A percentile compares a stretch with the other conserved stretches of the same genome.
Conservation (phyloP, 2,113 vertebrate genomes). For the Hiodon tergisus region DNA sequence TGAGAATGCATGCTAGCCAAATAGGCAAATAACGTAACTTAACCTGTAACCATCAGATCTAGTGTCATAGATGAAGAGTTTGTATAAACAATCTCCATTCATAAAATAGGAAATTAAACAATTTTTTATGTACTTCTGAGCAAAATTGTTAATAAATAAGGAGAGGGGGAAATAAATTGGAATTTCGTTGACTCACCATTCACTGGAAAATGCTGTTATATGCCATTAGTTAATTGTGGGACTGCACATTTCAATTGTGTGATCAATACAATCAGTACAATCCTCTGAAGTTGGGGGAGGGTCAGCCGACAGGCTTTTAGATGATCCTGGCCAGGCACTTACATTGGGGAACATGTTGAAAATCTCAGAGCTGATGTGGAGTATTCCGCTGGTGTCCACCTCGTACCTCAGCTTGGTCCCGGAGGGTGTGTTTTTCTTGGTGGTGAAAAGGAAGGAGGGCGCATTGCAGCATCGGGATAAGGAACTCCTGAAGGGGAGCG, state of each 20-base stretch:
- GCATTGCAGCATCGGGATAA: conserved; percentile 92
- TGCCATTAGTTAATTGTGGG: not conserved
- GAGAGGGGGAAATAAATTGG: not conserved
- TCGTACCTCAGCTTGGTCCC: conserved; percentile 92
- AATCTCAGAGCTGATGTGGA: conserved; percentile 83
- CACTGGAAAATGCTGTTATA: not conserved
- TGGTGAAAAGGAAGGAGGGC: conserved; percentile 90
- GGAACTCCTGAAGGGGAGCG: conserved; percentile 66
- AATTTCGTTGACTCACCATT: not conserved
- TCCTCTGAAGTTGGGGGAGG: not conserved
- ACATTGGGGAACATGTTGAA: conserved; percentile 97
- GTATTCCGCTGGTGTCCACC: conserved; percentile 87
- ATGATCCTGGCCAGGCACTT: conserved; percentile 27
- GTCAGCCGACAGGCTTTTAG: not conserved
- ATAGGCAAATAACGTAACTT: no score
- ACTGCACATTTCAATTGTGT: not conserved
- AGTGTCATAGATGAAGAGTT: no score
- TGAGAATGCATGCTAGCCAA: no score
- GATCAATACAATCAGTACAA: not conserved
- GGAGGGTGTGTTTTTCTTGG: conserved; percentile 90
- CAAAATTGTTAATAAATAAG: no score
- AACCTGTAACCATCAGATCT: no score
- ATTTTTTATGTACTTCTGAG: no score
- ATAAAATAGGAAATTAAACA: no score
- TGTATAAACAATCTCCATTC: no score